Conservation (phyloP, 1,140 invertebrate species). For the Acyrthosiphon pisum region DNA sequence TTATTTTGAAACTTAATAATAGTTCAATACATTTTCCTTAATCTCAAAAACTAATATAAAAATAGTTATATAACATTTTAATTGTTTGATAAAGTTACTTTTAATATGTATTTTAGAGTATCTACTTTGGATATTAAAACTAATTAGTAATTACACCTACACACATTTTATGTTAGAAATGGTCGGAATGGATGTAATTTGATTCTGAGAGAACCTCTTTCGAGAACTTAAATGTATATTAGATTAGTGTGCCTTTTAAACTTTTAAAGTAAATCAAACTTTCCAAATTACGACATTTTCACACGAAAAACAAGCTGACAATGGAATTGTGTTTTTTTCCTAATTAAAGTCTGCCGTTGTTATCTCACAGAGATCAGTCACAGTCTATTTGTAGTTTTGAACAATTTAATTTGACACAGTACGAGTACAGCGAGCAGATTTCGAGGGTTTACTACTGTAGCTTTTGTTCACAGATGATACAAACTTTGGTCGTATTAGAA, state of each 20-base stretch:
- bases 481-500: slow-evolving; percentile 12
- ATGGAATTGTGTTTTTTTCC: slow-evolving; percentile 32
- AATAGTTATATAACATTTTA: neutral
- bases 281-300: slow-evolving; percentile 13
- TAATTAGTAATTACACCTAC: neutral
- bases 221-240: neutral
- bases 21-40: neutral
- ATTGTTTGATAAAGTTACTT: neutral
- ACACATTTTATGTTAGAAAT: neutral
- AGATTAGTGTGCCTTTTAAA: neutral
- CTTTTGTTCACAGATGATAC: slow-evolving; percentile 22
- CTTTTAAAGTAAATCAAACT: slow-evolving; percentile 27
- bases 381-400: slow-evolving; percentile 40
- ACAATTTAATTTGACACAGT: slow-evolving; percentile 38
- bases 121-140: neutral
- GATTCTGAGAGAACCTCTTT: neutral
- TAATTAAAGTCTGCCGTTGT: slow-evolving; percentile 33
- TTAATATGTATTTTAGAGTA: neutral
- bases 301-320: slow-evolving; percentile 8
- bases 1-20: neutral
- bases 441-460: slow-evolving; percentile 18
- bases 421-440: neutral
- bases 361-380: slow-evolving; percentile 35
- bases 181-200: neutral
- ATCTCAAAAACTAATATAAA: neutral